A percentile compares a stretch with the other conserved stretches of the same genome.
These are phyloP conservation scores for Drosophila leonis DNA, from an alignment of 2,888 invertebrate genomes.

Conservation along the genomic window DNA sequence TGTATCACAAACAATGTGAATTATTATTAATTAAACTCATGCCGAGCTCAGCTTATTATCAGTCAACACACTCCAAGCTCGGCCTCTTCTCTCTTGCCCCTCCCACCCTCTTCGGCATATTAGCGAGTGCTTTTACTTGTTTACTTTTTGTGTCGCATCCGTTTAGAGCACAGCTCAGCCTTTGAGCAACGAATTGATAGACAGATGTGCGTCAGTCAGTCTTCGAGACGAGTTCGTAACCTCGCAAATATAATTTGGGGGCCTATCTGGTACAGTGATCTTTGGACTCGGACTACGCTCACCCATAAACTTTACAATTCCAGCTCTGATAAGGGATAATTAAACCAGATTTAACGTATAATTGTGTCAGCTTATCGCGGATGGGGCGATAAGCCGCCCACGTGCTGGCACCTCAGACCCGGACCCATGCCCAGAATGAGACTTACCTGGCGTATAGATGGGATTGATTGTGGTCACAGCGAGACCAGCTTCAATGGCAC, in stretches of 20 bases:
- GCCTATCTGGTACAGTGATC: slow-evolving; percentile 32
- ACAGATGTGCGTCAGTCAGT: slow-evolving; percentile 10
- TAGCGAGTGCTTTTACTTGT: background rate
- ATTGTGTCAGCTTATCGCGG: slow-evolving; percentile 25
- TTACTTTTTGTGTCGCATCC: background rate
- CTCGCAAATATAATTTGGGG: slow-evolving; percentile 8
- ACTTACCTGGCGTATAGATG: slow-evolving; percentile 88
- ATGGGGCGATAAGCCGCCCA: background rate
- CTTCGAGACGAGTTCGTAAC: slow-evolving; percentile 18
- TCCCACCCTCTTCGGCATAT: background rate
- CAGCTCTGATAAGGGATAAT: slow-evolving; percentile 32
- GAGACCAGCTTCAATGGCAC: slow-evolving; percentile 89
- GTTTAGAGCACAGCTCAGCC: background rate
- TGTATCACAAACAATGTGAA: background rate
- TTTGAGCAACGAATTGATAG: background rate
- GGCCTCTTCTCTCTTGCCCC: background rate
- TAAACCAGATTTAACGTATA: slow-evolving; percentile 28
- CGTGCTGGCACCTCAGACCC: background rate
- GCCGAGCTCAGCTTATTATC: background rate
- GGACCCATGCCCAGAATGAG: background rate
- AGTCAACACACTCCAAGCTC: background rate
- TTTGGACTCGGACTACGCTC: slow-evolving; percentile 41
- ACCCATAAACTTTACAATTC: slow-evolving; percentile 10
- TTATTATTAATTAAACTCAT: background rate
- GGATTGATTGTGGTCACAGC: slow-evolving; percentile 91